Evolutionary conservation across 2,113 vertebrate genomes (phyloP).

Genomic region (Python bivittatus): DNA sequence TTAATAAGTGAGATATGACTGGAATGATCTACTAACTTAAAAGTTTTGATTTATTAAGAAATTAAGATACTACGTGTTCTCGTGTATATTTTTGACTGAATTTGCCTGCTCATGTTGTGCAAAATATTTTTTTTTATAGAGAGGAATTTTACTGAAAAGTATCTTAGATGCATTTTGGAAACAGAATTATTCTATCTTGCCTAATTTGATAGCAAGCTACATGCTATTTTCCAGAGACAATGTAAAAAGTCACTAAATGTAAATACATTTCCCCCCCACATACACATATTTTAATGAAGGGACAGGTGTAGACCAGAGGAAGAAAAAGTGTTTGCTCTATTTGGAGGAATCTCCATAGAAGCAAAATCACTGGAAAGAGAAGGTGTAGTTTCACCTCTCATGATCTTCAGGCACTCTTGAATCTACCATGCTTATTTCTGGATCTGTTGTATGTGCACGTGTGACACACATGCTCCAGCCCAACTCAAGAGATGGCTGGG

Average conservation of each 20-base stretch:
- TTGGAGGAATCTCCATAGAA: no score
- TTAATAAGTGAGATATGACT: no score
- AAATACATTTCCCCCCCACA: background rate
- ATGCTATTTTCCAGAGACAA: slow-evolving; percentile 26
- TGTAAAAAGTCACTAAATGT: background rate
- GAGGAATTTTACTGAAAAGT: rapidly evolving
- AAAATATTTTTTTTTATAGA: background rate
- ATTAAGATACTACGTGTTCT: background rate
- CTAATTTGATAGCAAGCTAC: background rate
- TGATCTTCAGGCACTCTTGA: no score
- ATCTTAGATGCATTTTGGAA: background rate
- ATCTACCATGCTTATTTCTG: background rate
- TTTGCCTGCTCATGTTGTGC: background rate
- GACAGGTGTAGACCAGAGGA: background rate
- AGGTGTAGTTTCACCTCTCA: no score
- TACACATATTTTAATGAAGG: background rate
- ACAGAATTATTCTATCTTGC: background rate
- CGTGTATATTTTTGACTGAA: background rate
- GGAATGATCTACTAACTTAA: no score
- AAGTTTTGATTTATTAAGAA: background rate
- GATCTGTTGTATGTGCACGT: background rate
- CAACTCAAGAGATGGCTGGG: background rate
- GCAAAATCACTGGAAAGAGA: no score
- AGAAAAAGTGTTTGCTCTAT: no score
- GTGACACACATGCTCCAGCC: background rate